Conservation (phyloP, 2,888 invertebrate genomes). For the Heliconius sara region DNA sequence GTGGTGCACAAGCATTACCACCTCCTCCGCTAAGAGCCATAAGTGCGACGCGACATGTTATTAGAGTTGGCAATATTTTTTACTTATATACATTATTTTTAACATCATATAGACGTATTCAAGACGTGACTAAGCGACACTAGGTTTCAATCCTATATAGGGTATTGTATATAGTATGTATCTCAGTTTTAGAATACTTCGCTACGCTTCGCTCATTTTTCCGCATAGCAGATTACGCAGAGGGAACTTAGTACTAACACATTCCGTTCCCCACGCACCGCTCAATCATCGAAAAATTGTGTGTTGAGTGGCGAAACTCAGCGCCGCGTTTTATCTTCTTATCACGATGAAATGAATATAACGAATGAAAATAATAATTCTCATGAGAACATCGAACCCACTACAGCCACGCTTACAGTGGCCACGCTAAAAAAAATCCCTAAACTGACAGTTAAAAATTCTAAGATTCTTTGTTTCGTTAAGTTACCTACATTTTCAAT, state of each 20-base stretch:
- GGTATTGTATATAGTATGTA: not conserved
- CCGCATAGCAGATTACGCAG: not conserved
- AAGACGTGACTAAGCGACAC: not conserved
- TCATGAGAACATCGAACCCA: not conserved
- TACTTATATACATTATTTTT: conserved; percentile 17
- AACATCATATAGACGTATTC: not conserved
- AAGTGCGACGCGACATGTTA: conserved; percentile 33
- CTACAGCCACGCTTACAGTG: not conserved
- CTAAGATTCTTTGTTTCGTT: no score
- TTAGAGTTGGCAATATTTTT: conserved; percentile 12
- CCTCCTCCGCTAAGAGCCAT: conserved; percentile 27
- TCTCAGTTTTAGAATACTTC: no score
- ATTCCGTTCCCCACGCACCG: not conserved
- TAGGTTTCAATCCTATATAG: not conserved
- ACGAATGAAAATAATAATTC: no score
- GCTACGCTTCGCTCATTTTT: not conserved
- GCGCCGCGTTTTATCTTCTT: not conserved
- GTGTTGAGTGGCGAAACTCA: not conserved
- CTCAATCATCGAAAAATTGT: not conserved
- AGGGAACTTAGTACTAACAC: not conserved
- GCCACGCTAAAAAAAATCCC: no score
- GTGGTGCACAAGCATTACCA: conserved; percentile 5
- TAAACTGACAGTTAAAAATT: no score
- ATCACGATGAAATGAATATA: not conserved
- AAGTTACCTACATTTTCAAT: no score